Base-by-base conservation (phyloP, 2,113 vertebrate genomes). In the Dascyllus trimaculatus region DNA sequence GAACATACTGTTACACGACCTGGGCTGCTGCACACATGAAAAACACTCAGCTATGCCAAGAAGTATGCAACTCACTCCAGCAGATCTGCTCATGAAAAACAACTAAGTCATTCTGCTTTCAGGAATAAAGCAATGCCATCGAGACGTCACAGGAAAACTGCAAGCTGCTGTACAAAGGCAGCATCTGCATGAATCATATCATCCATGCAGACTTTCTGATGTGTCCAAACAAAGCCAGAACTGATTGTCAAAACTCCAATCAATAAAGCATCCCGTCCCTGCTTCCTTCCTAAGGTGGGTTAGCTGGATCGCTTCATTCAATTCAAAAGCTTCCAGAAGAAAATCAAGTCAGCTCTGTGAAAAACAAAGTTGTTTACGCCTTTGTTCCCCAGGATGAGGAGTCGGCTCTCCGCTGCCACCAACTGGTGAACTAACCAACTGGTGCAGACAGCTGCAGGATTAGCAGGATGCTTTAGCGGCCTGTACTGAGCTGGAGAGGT, bases 361-460 rank as follows among this genome's bases (percentile, higher is more conserved):
- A 90, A 91, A 93, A 89, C 84, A 85, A 91, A 90, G 83, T 93
- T 92, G 93, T 93, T 94, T 91, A 90, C 89, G 61, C 64, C 80
- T 92, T 88, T 89, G 86, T 91, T 90, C 74, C 21, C 22, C 19
- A n/a, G 51, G 56, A 59, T 14, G n/a, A 49, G 35, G 52, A 32
- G 21, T 53, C 26, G 43, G 81, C 67, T 72, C 64, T 79, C 24
- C 60, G 63, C 29, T 66, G 92, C 89, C 93, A 48, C 85, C 86
- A 8, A 10, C 64, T 81, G 93, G 54, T 4, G 14, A 57, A 13
- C 19, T 53, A 26, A 49, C 15, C 4, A 49, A 61, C 15, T 73
- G 40, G 5, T 38, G 48, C 45, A 66, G 40, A 46, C 51, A 71
- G n/a, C 60, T 75, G 61, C 25, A 61, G 13, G 9, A 26, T n/a